phyloP scores from a whole-genome alignment of 1,140 invertebrate genomes.

The Aphidius gifuensis region DNA sequence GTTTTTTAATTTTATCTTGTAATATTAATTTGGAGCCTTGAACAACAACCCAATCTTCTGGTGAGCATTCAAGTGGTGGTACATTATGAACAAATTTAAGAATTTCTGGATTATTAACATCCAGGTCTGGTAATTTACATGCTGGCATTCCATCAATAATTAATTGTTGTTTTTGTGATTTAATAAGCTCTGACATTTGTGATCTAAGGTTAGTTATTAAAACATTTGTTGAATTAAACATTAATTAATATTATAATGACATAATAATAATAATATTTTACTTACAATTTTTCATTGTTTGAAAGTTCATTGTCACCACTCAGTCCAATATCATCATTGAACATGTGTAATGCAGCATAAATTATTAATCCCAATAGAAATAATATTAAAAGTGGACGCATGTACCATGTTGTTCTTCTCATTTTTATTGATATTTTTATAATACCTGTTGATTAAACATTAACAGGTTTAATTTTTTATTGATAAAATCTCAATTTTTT shows the following conservation, averaged over 20 bases:
- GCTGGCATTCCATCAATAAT: conserved; percentile 38
- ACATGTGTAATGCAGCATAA: conserved; percentile 39
- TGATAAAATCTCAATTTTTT: no score
- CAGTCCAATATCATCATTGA: conserved; percentile 31
- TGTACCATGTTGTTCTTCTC: conserved; percentile 39
- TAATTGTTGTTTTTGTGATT: conserved; percentile 30
- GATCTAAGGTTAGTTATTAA: conserved; percentile 25
- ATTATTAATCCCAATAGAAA: conserved; percentile 31
- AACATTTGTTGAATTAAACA: not conserved
- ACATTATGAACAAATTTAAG: conserved; percentile 65
- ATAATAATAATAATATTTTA: conserved; percentile 9
- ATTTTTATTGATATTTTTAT: conserved; percentile 32
- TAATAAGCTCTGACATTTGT: conserved; percentile 40
- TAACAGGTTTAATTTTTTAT: not conserved
- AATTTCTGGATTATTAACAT: conserved; percentile 65
- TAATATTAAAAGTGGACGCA: conserved; percentile 34
- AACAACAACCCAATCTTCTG: conserved; percentile 52
- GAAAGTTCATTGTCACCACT: conserved; percentile 34
- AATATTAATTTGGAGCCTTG: conserved; percentile 58
- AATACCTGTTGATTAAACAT: not conserved
- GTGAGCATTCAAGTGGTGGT: conserved; percentile 60
- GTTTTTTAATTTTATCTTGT: conserved; percentile 50
- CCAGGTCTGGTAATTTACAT: conserved; percentile 65
- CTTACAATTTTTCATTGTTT: conserved; percentile 47
- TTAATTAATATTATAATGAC: conserved; percentile 6